A percentile compares a stretch with the other conserved stretches of the same genome.
Evolutionary conservation across 2,797 vertebrate genomes (phyloP).

Genomic region (Schizopygopsis malacanthus): DNA sequence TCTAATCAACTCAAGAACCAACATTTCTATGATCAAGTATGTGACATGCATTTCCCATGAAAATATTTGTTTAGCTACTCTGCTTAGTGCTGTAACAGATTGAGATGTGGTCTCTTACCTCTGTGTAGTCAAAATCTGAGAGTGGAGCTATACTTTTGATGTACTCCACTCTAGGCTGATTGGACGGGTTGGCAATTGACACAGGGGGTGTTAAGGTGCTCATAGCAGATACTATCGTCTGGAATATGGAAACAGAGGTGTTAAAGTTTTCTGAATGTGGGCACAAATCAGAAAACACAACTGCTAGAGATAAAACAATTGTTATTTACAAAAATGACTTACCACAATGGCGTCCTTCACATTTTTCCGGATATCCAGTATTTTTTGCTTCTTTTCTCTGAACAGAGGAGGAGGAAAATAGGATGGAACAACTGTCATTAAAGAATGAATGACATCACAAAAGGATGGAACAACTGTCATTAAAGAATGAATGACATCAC

Average conservation of each 20-base stretch:
- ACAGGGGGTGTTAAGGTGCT: slow-evolving; percentile 93
- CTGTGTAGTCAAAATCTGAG: slow-evolving; percentile 95
- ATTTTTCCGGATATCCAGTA: slow-evolving; percentile 97
- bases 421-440: neutral
- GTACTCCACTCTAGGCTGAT: slow-evolving; percentile 94
- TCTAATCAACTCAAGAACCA: slow-evolving; percentile 14
- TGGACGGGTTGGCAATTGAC: slow-evolving; percentile 88
- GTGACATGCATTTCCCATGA: neutral
- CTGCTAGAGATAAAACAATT: slow-evolving; percentile 55
- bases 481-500: neutral
- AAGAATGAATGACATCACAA: neutral
- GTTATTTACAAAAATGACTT: slow-evolving; percentile 66
- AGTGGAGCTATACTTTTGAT: slow-evolving; percentile 95
- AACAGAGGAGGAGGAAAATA: slow-evolving; percentile 67
- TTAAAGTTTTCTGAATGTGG: slow-evolving; percentile 63
- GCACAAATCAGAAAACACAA: slow-evolving; percentile 66
- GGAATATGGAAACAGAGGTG: slow-evolving; percentile 66
- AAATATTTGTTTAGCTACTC: neutral
- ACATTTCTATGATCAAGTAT: slow-evolving; percentile 1
- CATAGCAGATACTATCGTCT: slow-evolving; percentile 97
- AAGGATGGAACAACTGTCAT: neutral
- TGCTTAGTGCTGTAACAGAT: neutral
- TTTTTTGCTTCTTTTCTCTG: slow-evolving; percentile 98
- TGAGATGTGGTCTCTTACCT: slow-evolving; percentile 80
- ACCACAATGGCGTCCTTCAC: slow-evolving; percentile 99